These are phyloP conservation scores for Archivesica marissinica DNA, from an alignment of 1,140 invertebrate genomes.

Conservation along the genomic window DNA sequence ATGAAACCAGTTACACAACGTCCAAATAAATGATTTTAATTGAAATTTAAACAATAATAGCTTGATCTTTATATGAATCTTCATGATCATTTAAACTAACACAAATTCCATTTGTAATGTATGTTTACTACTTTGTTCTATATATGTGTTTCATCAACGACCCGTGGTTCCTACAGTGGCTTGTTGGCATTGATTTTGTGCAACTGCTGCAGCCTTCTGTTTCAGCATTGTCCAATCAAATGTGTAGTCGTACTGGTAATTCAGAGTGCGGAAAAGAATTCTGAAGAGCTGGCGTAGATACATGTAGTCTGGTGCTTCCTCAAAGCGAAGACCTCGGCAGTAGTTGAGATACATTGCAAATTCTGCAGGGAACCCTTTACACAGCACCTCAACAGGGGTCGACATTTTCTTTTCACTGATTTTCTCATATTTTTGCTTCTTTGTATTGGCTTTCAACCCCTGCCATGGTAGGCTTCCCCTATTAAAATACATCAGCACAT, in stretches of 20 bases:
- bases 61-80: too few relatives aligned
- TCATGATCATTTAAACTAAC: too few relatives aligned
- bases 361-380: slow-evolving; percentile 98
- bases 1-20: too few relatives aligned
- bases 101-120: too few relatives aligned
- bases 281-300: slow-evolving; percentile 98
- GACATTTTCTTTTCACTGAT: slow-evolving; percentile 99
- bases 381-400: slow-evolving; percentile 96
- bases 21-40: too few relatives aligned
- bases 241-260: slow-evolving; percentile 99
- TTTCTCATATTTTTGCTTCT: slow-evolving; percentile 99
- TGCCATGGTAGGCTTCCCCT: slow-evolving; percentile 97
- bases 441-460: slow-evolving; percentile 90
- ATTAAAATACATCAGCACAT: slow-evolving; percentile 98
- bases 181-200: slow-evolving; percentile 70
- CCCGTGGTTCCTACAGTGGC: slow-evolving; percentile 72
- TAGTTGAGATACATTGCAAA: slow-evolving; percentile 99
- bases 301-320: slow-evolving; percentile 99
- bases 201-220: slow-evolving; percentile 88
- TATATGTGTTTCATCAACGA: slow-evolving; percentile 43
- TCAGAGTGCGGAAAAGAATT: slow-evolving; percentile 99
- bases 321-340: slow-evolving; percentile 96
- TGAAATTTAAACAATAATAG: too few relatives aligned
- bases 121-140: not conserved
- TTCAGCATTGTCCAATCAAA: slow-evolving; percentile 99